Evolutionary conservation across 2,888 invertebrate genomes (phyloP), one percentile per base, ranked within the genome.

Genomic region (Apamea epomidion): DNA sequence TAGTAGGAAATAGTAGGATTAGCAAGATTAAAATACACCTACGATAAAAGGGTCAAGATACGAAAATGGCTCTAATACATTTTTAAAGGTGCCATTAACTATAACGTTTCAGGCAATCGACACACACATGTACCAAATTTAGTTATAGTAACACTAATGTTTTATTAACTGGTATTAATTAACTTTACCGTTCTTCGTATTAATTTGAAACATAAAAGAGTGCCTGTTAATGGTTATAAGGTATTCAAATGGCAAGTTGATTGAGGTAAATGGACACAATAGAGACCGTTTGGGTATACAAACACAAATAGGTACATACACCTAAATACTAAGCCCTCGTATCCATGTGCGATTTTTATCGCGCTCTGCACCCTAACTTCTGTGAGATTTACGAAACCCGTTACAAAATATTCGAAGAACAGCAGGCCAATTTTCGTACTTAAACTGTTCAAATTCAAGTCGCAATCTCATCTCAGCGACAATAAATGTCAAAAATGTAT

Each of bases 111-210:
- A 32, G 60, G 60, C 54, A 81, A 71, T 60, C 10, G 60, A 29
- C 48, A 32, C 60, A 70, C n/a, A 62, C 64, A 62, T 71, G 71
- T 62, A 25, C 37, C 29, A 71, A 74, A 67, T 82, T 54, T 74
- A 60, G 73, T 70, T 64, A 74, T 60, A 48, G 69, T 5, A 32
- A 25, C 16, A 69, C 8, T 10, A 48, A 42, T 21, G 29, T 70
- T 82, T 82, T 73, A 73, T 64, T 65, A 78, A 78, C 58, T 42
- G 10, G 16, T 25, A 7, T 65, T 60, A 65, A 77, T 77, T 73
- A 64, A 16, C 62, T 77, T 81, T 58, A 42, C 25, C n/a, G 45
- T 51, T 58, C 12, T 42, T 64, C n/a, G 21, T 64, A 37, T 58
- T 77, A 29, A 69, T 73, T 73, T 58, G 10, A 42, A 42, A 29